These are phyloP conservation scores for Strix aluco DNA, from an alignment of 2,113 vertebrate species.

Conservation along the genomic window DNA sequence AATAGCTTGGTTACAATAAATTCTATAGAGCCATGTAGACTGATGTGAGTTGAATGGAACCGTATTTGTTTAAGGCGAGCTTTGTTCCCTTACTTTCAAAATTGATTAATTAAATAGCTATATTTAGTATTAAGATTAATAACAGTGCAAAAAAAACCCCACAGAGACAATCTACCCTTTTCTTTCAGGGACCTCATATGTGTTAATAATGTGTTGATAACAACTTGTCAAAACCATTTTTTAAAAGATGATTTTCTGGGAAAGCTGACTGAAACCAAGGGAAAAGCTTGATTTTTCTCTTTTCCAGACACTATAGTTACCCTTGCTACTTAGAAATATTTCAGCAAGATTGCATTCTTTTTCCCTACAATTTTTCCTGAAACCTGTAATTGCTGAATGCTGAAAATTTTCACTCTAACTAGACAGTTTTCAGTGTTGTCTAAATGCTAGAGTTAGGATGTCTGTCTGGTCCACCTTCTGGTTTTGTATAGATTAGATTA, in stretches of 20 bases:
- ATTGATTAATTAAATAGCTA: neutral
- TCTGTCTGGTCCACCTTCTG: neutral
- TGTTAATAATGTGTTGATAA: neutral
- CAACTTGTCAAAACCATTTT: neutral
- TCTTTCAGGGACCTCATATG: neutral
- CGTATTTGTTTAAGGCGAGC: neutral
- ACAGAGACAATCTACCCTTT: neutral
- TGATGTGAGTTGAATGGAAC: neutral
- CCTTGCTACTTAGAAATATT: neutral
- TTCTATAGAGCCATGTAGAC: neutral
- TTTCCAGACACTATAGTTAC: neutral
- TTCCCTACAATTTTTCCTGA: neutral
- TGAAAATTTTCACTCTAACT: neutral
- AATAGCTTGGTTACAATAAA: neutral
- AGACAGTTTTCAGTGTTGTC: neutral
- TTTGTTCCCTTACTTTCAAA: neutral
- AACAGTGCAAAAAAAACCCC: accelerated
- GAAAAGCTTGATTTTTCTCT: neutral
- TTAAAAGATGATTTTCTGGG: neutral
- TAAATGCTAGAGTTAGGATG: neutral
- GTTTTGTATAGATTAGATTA: neutral
- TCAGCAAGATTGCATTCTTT: neutral
- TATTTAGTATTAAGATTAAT: neutral
- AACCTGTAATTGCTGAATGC: neutral
- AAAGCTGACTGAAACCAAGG: neutral